A percentile compares a stretch with the other conserved stretches of the same genome.
Evolutionary conservation across 2,888 invertebrate genomes (phyloP).

Genomic region (Reticulitermes lucifugus): DNA sequence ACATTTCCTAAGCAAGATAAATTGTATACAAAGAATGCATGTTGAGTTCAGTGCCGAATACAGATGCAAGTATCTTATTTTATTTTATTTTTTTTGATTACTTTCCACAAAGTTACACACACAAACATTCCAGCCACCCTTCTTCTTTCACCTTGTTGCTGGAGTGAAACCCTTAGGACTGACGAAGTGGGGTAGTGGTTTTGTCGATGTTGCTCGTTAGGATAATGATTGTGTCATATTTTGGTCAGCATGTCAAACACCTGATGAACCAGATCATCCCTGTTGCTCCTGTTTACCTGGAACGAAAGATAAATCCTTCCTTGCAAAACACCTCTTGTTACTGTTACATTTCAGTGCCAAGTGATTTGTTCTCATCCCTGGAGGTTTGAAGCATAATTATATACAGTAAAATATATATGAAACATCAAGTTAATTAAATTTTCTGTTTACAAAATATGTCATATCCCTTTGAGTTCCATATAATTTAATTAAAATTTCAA

Average conservation of each 20-base stretch:
- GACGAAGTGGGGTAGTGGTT: neutral
- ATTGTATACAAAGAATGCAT: neutral
- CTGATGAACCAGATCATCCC: neutral
- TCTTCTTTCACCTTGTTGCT: neutral
- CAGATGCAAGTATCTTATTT: neutral
- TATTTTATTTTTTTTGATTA: neutral
- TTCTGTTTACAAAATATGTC: too few species aligned
- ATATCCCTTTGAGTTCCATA: too few species aligned
- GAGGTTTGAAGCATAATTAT: too few species aligned
- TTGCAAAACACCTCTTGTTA: too few species aligned
- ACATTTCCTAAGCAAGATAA: neutral
- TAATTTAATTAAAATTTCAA: too few species aligned
- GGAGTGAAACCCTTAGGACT: neutral
- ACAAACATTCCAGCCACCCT: slow-evolving; percentile 11
- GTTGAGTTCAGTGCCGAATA: neutral
- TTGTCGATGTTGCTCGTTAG: neutral
- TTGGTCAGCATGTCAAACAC: slow-evolving; percentile 16
- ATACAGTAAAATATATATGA: too few species aligned
- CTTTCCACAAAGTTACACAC: neutral
- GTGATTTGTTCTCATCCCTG: too few species aligned
- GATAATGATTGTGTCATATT: neutral
- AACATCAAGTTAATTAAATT: too few species aligned
- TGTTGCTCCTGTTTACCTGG: slow-evolving; percentile 6
- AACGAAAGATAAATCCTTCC: neutral
- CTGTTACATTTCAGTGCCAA: too few species aligned